Conservation (phyloP, 53 echinoderm and acorn worm species). For the Paracentrotus lividus region DNA sequence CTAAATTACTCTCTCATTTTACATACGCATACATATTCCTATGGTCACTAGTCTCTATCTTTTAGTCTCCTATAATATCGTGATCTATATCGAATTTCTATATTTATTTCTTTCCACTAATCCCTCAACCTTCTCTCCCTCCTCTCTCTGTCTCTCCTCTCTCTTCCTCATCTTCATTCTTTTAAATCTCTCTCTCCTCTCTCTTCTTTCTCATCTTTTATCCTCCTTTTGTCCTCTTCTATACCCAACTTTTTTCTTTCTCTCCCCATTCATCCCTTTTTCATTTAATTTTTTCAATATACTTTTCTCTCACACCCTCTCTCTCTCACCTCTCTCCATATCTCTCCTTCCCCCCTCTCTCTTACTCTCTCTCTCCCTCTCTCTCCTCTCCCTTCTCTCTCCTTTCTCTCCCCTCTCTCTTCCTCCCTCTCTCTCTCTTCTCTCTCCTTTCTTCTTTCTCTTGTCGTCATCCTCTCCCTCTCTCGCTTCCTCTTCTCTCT, state of each 20-base stretch:
- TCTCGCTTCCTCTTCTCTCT: neutral
- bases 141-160: neutral
- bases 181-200: neutral
- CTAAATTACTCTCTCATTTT: no score
- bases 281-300: no score
- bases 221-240: neutral
- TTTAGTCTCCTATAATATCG: neutral
- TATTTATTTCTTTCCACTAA: neutral
- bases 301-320: no score
- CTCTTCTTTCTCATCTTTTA: neutral
- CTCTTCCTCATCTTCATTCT: neutral
- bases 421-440: neutral
- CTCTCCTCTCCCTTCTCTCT: neutral
- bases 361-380: neutral
- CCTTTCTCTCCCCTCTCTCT: neutral
- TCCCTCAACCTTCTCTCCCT: neutral
- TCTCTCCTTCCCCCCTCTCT: neutral
- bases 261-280: no score
- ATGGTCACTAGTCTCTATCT: neutral
- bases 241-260: neutral
- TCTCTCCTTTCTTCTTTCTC: neutral
- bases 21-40: no score
- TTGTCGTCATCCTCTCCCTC: neutral
- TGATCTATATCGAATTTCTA: neutral
- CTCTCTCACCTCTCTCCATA: neutral